These are phyloP conservation scores for Dallia pectoralis DNA, from an alignment of 2,797 vertebrate species.

Conservation along the genomic window DNA sequence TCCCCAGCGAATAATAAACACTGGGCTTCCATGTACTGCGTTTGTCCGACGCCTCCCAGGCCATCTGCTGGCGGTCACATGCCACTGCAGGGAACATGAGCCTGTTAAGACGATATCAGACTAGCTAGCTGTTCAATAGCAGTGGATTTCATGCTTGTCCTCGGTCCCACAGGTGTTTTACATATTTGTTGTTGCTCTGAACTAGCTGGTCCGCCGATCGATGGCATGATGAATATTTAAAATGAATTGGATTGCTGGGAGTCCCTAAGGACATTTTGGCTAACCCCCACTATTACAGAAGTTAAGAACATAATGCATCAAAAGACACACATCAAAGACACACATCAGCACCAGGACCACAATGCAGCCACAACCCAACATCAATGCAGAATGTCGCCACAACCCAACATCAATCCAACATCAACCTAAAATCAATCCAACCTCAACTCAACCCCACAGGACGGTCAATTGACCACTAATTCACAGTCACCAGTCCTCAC, in stretches of 20 bases:
- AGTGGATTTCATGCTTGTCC: too few relatives aligned
- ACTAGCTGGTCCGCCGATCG: too few relatives aligned
- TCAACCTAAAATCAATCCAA: too few relatives aligned
- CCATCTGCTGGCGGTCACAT: slow-evolving; percentile 43
- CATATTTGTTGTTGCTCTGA: too few relatives aligned
- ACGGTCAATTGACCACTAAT: neutral
- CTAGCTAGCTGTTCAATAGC: neutral
- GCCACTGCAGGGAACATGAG: slow-evolving; percentile 6
- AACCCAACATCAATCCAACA: too few relatives aligned
- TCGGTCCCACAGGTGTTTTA: too few relatives aligned
- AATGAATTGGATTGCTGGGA: too few relatives aligned
- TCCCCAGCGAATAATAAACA: slow-evolving; percentile 73
- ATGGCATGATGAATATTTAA: too few relatives aligned
- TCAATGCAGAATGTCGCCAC: too few relatives aligned
- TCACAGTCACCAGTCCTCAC: neutral
- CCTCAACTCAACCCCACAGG: neutral
- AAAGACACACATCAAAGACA: neutral
- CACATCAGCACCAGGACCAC: neutral
- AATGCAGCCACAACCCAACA: too few relatives aligned
- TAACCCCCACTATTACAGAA: neutral
- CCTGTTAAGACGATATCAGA: neutral
- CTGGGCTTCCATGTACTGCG: slow-evolving; percentile 74
- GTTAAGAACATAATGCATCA: neutral
- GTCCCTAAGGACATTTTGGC: too few relatives aligned
- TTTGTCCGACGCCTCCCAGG: slow-evolving; percentile 48